Conservation (phyloP, 2,888 invertebrate species). For the Tromatobia lineatoria region DNA sequence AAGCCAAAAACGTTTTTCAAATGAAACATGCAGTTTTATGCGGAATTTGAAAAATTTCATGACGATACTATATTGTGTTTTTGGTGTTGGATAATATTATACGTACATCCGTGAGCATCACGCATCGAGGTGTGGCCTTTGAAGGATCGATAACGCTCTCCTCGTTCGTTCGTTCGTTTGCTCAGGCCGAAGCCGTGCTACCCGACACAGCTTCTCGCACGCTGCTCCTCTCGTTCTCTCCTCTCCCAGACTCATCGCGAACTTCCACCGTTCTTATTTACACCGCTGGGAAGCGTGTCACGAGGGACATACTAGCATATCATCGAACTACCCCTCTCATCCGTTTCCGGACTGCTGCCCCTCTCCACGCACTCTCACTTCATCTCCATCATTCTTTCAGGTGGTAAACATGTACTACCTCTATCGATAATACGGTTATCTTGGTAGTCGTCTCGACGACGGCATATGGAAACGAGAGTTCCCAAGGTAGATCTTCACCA, state of each 20-base stretch:
- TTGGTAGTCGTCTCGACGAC: conserved; percentile 10
- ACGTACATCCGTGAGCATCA: conserved; percentile 66
- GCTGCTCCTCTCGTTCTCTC: conserved; percentile 32
- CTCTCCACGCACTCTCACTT: not conserved
- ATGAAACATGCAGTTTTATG: too few relatives aligned
- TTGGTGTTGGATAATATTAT: conserved; percentile 3
- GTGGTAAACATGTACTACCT: not conserved
- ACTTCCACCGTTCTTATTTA: conserved; percentile 22
- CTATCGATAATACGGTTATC: conserved; percentile 12
- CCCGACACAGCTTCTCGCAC: conserved; percentile 32
- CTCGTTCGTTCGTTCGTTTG: conserved; percentile 60
- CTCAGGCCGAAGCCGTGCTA: conserved; percentile 56
- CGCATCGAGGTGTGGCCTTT: conserved; percentile 79
- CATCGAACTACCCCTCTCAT: not conserved
- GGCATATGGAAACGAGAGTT: conserved; percentile 9
- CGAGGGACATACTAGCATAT: conserved; percentile 14
- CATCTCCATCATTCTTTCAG: conserved; percentile 1
- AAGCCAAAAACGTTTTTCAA: too few relatives aligned
- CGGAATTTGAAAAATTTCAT: too few relatives aligned
- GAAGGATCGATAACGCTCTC: conserved; percentile 77
- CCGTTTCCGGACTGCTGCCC: not conserved
- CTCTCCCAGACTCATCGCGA: conserved; percentile 21
- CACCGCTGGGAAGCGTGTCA: conserved; percentile 12
- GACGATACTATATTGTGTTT: not conserved
- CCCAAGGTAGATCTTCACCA: not conserved